phyloP scores from a whole-genome alignment of 2,113 vertebrate genomes.

The Rana temporaria region DNA sequence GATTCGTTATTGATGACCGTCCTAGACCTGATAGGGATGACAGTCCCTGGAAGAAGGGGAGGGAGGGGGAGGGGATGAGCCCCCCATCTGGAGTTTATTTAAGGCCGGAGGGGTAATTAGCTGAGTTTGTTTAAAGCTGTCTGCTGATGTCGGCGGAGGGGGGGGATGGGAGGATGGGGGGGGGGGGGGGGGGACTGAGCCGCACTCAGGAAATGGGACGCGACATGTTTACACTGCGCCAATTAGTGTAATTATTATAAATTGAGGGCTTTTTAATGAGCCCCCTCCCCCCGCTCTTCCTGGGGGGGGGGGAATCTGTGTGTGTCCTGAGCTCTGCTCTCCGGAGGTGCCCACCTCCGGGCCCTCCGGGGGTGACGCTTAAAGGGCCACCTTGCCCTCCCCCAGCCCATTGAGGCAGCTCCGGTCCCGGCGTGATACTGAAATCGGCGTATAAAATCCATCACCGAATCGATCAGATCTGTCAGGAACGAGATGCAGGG shows the following conservation, averaged over 20 bases:
- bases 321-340: neutral
- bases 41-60: too few relatives aligned
- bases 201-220: conserved; percentile 30
- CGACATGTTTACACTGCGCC: conserved; percentile 37
- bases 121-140: conserved; percentile 30
- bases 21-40: too few relatives aligned
- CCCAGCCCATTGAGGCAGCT: too few relatives aligned
- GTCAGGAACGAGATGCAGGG: too few relatives aligned
- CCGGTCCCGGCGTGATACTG: too few relatives aligned
- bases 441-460: too few relatives aligned
- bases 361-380: neutral
- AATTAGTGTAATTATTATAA: conserved; percentile 44
- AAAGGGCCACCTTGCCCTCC: neutral
- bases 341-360: neutral
- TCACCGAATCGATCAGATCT: too few relatives aligned
- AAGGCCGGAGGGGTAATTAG: conserved; percentile 36
- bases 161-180: neutral
- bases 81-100: conserved; percentile 31
- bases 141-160: conserved; percentile 14
- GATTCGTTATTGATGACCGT: too few relatives aligned
- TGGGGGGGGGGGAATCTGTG: neutral
- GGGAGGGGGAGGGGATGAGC: too few relatives aligned
- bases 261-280: conserved; percentile 22
- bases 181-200: neutral
- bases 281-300: neutral